Evolutionary conservation across 35 echinoderm and acorn worm species (phyloP).

Genomic region (Heliocidaris erythrogramma): DNA sequence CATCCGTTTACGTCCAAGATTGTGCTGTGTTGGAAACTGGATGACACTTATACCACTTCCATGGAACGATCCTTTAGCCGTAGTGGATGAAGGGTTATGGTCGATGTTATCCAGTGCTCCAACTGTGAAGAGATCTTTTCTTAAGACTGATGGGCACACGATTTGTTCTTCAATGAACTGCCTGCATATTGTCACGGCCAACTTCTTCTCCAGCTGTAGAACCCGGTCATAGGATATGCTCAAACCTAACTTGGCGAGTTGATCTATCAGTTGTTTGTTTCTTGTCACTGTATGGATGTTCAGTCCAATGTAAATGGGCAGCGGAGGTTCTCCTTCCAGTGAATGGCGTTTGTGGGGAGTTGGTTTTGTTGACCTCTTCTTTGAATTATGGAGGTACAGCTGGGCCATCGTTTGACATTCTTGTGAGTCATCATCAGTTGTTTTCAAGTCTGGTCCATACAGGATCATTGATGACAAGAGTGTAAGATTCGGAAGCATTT

Average conservation of each 20-base stretch:
- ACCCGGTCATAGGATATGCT: constrained; percentile 68
- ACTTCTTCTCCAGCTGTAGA: constrained; percentile 26
- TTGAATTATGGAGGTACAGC: too few species aligned
- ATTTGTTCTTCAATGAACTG: constrained; percentile 41
- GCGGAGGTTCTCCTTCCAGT: constrained; percentile 41
- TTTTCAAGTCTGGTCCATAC: background rate
- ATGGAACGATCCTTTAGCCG: constrained; percentile 58
- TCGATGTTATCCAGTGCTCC: constrained; percentile 69
- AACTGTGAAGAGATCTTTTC: constrained; percentile 42
- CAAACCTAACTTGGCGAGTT: constrained; percentile 52
- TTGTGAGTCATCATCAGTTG: constrained; percentile 23
- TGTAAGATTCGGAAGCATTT: background rate
- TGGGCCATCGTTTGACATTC: background rate
- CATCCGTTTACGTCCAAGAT: background rate
- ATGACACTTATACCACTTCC: constrained; percentile 57
- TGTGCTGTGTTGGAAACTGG: background rate
- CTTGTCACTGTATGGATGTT: constrained; percentile 52
- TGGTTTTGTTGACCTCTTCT: background rate
- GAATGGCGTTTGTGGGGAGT: constrained; percentile 13
- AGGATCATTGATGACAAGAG: background rate
- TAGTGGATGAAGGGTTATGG: constrained; percentile 51
- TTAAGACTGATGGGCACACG: constrained; percentile 45
- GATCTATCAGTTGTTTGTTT: constrained; percentile 51
- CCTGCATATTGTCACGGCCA: constrained; percentile 46
- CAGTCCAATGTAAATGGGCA: constrained; percentile 47